A percentile compares a stretch with the other conserved stretches of the same genome.
Evolutionary conservation across 2,888 invertebrate species (phyloP).

Genomic region (Globia sparganii): DNA sequence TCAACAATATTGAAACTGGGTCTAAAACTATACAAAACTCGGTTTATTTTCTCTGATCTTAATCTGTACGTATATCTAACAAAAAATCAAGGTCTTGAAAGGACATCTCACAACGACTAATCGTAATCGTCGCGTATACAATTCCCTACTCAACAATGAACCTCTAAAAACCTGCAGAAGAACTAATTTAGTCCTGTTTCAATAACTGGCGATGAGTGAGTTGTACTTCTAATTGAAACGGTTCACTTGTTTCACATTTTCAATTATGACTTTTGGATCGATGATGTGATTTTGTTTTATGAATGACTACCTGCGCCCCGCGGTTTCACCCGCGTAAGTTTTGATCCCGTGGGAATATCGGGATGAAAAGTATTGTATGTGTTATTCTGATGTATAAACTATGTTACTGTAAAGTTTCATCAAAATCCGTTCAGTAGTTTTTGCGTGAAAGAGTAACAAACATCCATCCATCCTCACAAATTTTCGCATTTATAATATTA

Average conservation of each 20-base stretch:
- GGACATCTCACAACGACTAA: neutral
- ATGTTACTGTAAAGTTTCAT: no score
- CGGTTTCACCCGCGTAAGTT: no score
- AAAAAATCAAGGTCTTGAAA: neutral
- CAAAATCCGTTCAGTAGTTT: no score
- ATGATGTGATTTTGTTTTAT: conserved; percentile 5
- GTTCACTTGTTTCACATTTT: conserved; percentile 29
- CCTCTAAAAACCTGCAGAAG: conserved; percentile 21
- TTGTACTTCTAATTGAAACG: conserved; percentile 15
- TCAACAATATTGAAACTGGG: neutral
- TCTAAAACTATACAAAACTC: neutral
- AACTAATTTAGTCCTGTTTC: conserved; percentile 52
- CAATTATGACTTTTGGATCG: conserved; percentile 17
- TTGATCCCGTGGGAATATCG: no score
- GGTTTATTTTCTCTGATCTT: neutral
- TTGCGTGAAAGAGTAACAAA: no score
- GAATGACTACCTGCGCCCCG: no score
- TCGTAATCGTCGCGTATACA: conserved; percentile 22
- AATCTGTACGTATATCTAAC: neutral
- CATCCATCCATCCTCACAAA: no score
- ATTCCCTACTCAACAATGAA: conserved; percentile 27
- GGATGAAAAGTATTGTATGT: no score
- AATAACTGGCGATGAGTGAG: conserved; percentile 38
- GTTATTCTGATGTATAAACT: no score
- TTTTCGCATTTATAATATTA: no score